Base-by-base conservation (phyloP, 2,888 invertebrate genomes). In the Rosalia funebris region DNA sequence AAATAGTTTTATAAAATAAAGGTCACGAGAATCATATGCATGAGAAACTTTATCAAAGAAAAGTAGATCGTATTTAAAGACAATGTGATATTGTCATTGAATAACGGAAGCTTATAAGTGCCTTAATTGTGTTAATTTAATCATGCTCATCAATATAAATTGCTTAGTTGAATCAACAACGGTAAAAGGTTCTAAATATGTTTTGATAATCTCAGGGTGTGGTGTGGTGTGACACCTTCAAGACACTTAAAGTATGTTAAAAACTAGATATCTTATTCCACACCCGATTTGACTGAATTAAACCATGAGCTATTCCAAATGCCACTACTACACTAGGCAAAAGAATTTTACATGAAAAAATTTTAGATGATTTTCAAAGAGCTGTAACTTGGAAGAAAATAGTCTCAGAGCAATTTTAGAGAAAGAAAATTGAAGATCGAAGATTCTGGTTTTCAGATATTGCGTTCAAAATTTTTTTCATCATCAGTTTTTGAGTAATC, bases 111-210 rank as follows among this genome's bases (percentile, higher is more conserved):
- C 31, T 15, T 48, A 20, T 48, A 44, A 44, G 19, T 44, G 31
- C 20, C 31, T 45, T 50, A 39, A 50, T 39, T 20, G 50, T 39
- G 16, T 25, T 20, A 20, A 14, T 37, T 34, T 15, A 25, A 52
- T 46, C 48, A 20, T 45, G 41, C 39, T 55, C 44, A 32, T 37
- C 54, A 60, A 55, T 60, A 50, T 60, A 60, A 60, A 60, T 60
- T 60, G 55, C 54, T 60, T 37, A 60, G n/a, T 60, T 59, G 41
- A 47, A 47, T 32, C 25, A 25, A 25, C 20, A 11, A 19, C 47
- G 53, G 59, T 54, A 53, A 59, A 59, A 47, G 59, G 36, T 46
- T 54, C 53, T 41, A 46, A 58, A 53, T 53, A 53, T 54, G 36
- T 44, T 37, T 34, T n/a, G 15, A 47, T 53, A 52, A 59, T 48